Evolutionary conservation across 2,888 invertebrate genomes (phyloP).

Genomic region (Macropis europaea): DNA sequence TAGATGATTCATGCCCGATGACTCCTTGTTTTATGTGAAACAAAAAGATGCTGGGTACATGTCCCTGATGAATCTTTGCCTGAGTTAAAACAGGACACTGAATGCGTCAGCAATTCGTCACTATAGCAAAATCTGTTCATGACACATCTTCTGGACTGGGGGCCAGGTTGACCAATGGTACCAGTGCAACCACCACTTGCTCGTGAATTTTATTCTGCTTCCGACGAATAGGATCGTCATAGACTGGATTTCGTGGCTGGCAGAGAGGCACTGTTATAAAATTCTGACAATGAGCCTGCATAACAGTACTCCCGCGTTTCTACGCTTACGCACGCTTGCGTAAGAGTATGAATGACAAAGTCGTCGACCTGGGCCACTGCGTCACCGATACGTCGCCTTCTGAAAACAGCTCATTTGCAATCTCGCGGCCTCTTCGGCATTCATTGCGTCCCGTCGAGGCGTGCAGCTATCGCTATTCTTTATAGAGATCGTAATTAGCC

Average conservation of each 20-base stretch:
- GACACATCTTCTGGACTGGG: no score
- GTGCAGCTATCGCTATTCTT: background rate
- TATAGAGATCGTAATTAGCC: background rate
- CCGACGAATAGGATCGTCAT: no score
- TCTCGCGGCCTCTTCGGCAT: background rate
- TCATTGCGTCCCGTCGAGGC: background rate
- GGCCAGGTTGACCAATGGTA: no score
- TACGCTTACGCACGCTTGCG: constrained; percentile 51
- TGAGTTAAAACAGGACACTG: no score
- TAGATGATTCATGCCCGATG: no score
- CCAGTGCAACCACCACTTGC: no score
- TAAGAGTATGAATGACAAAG: constrained; percentile 51
- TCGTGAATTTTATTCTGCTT: no score
- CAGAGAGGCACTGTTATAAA: constrained; percentile 11
- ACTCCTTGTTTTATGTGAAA: no score
- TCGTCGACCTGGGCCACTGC: constrained; percentile 44
- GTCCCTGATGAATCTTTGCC: no score
- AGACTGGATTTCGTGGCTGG: background rate
- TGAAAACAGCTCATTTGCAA: constrained; percentile 23
- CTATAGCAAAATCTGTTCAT: no score
- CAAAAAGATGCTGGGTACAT: no score
- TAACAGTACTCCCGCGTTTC: constrained; percentile 48
- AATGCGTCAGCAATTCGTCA: no score
- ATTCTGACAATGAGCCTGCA: constrained; percentile 42
- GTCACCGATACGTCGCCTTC: constrained; percentile 19